These are phyloP conservation scores for Ophiothrix spiculata DNA, from an alignment of 35 echinoderm and acorn worm genomes.

Conservation along the genomic window DNA sequence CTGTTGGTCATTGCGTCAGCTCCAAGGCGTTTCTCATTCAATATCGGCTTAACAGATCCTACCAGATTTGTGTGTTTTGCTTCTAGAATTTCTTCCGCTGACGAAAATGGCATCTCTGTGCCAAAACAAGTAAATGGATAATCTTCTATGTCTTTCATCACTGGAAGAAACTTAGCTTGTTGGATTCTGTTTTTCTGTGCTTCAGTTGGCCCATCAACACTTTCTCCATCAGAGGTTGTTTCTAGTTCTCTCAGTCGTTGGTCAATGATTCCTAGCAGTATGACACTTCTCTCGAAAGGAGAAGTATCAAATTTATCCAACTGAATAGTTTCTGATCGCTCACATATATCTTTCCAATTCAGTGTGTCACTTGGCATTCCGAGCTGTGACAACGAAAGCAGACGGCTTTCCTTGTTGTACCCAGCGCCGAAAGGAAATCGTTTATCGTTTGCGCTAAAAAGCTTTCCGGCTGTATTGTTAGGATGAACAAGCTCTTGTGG, in stretches of 20 bases:
- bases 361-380: conserved; percentile 25
- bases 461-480: not conserved
- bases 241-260: not conserved
- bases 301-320: not conserved
- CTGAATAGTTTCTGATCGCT: not conserved
- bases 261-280: not conserved
- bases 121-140: not conserved
- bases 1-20: not conserved
- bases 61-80: not conserved
- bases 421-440: conserved; percentile 19
- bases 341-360: conserved; percentile 22
- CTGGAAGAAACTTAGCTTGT: not conserved
- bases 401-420: not conserved
- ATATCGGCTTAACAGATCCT: not conserved
- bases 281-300: not conserved
- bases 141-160: not conserved
- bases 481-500: conserved; percentile 39
- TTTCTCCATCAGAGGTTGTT: not conserved
- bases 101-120: not conserved
- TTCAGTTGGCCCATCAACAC: not conserved
- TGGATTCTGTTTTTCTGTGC: not conserved
- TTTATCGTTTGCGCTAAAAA: conserved; percentile 20
- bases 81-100: not conserved
- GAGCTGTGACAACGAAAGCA: conserved; percentile 11
- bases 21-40: not conserved